Conservation (phyloP, 2,797 vertebrate genomes). For the Jordanella pulchra region DNA sequence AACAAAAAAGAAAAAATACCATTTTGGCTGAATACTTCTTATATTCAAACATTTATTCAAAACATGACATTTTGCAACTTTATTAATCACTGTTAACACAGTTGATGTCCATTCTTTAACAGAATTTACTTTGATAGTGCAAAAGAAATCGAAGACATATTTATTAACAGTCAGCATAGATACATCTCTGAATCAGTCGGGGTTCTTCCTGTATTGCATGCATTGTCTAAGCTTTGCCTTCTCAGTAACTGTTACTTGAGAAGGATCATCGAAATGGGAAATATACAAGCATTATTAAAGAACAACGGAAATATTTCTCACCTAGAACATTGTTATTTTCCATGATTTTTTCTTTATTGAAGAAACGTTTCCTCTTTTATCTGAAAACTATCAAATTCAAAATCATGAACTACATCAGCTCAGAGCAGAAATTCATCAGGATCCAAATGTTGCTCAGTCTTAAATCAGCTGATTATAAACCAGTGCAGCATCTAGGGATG, state of each 20-base stretch:
- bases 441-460: constrained; percentile 24
- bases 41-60: neutral
- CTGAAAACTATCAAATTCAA: neutral
- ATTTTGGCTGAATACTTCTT: neutral
- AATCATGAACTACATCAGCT: neutral
- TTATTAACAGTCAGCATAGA: neutral
- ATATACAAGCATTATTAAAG: neutral
- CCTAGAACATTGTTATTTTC: neutral
- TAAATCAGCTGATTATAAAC: constrained; percentile 67
- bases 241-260: neutral
- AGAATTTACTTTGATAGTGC: neutral
- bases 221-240: neutral
- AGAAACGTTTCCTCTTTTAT: neutral
- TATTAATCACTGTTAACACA: neutral
- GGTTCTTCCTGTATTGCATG: neutral
- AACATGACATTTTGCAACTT: neutral
- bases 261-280: neutral
- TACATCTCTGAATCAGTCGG: neutral
- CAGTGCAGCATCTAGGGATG: constrained; percentile 66
- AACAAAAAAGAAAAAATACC: neutral
- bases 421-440: neutral
- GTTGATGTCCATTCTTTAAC: neutral
- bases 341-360: constrained; percentile 1
- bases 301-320: neutral
- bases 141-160: neutral